Conservation (phyloP, 2,888 invertebrate genomes). For the Drosophila mettleri region DNA sequence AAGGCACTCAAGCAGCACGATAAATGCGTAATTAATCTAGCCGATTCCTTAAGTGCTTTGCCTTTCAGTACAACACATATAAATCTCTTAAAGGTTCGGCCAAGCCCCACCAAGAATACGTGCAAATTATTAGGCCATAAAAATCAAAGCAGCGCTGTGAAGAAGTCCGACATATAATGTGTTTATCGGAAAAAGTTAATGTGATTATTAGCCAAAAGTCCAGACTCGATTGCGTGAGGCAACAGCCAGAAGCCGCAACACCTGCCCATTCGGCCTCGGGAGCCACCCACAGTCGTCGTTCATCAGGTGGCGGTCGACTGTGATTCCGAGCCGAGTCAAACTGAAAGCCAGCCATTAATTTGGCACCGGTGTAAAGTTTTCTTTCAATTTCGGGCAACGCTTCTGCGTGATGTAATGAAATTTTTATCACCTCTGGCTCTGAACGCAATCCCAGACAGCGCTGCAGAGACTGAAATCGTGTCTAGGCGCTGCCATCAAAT, state of each 20-base stretch:
- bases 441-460: constrained; percentile 32
- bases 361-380: constrained; percentile 64
- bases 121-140: constrained; percentile 63
- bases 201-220: constrained; percentile 68
- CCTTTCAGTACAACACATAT: constrained; percentile 13
- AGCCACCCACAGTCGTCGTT: constrained; percentile 46
- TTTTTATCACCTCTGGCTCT: constrained; percentile 70
- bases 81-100: constrained; percentile 16
- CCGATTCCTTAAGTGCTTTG: constrained; percentile 39
- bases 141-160: constrained; percentile 57
- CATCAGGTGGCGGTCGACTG: constrained; percentile 45
- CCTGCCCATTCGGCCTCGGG: constrained; percentile 31
- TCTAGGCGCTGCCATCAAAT: constrained; percentile 78
- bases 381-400: constrained; percentile 43
- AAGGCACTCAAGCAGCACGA: constrained; percentile 49
- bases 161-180: constrained; percentile 66
- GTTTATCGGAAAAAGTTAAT: constrained; percentile 75
- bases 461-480: constrained; percentile 30
- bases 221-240: constrained; percentile 48
- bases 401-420: constrained; percentile 77
- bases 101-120: constrained; percentile 30
- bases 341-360: constrained; percentile 49
- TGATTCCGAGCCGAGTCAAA: constrained; percentile 19
- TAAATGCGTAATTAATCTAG: constrained; percentile 63
- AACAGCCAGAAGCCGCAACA: constrained; percentile 25